These are phyloP conservation scores for Lateolabrax maculatus DNA, from an alignment of 2,797 vertebrate species.

Conservation along the genomic window DNA sequence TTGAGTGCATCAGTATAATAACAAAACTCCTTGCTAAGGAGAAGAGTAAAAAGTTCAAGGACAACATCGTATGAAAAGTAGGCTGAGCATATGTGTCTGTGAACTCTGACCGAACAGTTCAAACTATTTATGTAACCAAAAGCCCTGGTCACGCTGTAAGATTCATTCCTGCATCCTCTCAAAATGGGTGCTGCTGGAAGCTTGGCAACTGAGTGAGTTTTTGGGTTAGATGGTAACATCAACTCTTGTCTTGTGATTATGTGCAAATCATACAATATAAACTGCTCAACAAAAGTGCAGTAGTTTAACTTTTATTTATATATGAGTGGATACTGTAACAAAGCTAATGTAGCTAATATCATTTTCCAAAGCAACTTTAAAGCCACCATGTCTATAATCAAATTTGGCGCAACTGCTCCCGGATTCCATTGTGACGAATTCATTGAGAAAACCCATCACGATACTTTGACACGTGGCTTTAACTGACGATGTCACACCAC, in stretches of 20 bases:
- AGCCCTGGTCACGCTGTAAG: not conserved
- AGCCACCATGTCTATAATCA: not conserved
- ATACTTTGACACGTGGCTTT: not conserved
- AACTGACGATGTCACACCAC: not conserved
- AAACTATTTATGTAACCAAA: not conserved
- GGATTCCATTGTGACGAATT: not conserved
- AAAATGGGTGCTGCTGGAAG: rapidly evolving
- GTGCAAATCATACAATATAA: too few relatives aligned
- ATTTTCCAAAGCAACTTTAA: not conserved
- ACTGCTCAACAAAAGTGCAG: too few relatives aligned
- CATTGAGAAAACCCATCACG: too few relatives aligned
- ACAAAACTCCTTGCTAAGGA: not conserved
- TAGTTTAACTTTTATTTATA: too few relatives aligned
- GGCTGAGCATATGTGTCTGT: not conserved
- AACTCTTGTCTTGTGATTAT: not conserved
- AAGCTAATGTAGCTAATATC: not conserved
- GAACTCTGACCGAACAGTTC: not conserved
- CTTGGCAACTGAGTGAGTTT: rapidly evolving
- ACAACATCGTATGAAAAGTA: not conserved
- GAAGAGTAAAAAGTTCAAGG: not conserved
- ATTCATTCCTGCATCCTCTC: not conserved
- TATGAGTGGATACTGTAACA: too few relatives aligned
- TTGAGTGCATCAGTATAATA: not conserved
- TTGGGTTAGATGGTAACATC: not conserved
- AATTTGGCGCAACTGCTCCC: too few relatives aligned